These are phyloP conservation scores for Catharus ustulatus DNA, from an alignment of 2,797 vertebrate genomes.

Conservation along the genomic window DNA sequence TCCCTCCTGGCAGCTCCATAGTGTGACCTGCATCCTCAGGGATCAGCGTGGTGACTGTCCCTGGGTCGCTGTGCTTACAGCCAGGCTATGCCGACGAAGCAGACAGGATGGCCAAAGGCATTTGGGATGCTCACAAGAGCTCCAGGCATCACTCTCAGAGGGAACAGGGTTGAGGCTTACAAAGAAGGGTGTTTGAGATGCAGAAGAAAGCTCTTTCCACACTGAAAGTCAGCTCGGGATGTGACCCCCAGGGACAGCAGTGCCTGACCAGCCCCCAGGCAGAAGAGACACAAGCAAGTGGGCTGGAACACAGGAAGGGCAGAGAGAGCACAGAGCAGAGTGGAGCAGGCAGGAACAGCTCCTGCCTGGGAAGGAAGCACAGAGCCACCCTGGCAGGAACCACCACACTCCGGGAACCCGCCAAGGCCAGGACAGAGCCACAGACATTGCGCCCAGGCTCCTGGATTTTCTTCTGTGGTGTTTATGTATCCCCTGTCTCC, in stretches of 20 bases:
- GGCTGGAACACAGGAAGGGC: background rate
- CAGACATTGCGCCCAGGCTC: rapidly evolving
- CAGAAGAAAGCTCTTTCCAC: background rate
- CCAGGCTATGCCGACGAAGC: background rate
- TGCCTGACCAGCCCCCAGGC: background rate
- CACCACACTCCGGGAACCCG: background rate
- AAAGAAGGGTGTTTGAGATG: background rate
- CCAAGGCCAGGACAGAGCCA: background rate
- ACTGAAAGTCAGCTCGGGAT: background rate
- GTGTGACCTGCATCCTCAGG: background rate
- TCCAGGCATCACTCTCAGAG: background rate
- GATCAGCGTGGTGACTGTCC: background rate
- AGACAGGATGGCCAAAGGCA: background rate
- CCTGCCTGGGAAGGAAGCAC: rapidly evolving
- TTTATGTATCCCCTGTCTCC: background rate
- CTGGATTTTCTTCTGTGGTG: rapidly evolving
- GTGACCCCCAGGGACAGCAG: background rate
- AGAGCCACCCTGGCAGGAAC: rapidly evolving
- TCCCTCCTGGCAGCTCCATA: background rate
- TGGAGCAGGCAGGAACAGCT: background rate
- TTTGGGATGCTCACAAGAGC: background rate
- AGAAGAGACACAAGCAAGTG: background rate
- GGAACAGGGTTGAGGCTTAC: background rate
- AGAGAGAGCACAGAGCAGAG: background rate
- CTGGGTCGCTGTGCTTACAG: rapidly evolving